A percentile compares a stretch with the other conserved stretches of the same genome.
These are phyloP conservation scores for Alexandromys fortis DNA, from an alignment of 2,113 vertebrate species.

Conservation along the genomic window DNA sequence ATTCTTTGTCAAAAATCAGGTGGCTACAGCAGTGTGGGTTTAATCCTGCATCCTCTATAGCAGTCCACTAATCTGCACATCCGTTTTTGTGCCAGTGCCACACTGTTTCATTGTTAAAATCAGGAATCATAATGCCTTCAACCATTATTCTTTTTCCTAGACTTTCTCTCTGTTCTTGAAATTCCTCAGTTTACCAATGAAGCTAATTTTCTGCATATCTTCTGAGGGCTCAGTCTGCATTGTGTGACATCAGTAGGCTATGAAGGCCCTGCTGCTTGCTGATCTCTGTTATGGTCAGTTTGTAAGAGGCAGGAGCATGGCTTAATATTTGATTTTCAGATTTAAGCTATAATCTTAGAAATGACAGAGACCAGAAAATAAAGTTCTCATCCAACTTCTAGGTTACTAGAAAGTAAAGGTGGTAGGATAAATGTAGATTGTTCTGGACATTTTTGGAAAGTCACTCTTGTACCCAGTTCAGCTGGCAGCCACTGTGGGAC, in stretches of 20 bases:
- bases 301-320: constrained; percentile 7
- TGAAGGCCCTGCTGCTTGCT: constrained; percentile 38
- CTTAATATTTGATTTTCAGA: constrained; percentile 41
- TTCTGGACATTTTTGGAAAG: constrained; percentile 52
- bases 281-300: constrained; percentile 40
- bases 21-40: neutral
- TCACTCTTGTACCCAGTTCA: constrained; percentile 44
- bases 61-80: neutral
- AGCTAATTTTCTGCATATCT: constrained; percentile 20
- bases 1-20: neutral
- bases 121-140: neutral
- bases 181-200: neutral
- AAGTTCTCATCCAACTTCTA: constrained; percentile 52
- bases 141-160: neutral
- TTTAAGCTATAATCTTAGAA: constrained; percentile 53
- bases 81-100: neutral
- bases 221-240: constrained; percentile 48
- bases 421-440: constrained; percentile 56
- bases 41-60: neutral
- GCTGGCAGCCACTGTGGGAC: constrained; percentile 51
- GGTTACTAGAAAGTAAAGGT: constrained; percentile 52
- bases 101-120: neutral
- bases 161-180: constrained; percentile 30
- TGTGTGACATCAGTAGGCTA: constrained; percentile 28
- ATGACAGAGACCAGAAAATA: constrained; percentile 44